Conservation (phyloP, 2,797 vertebrate genomes). For the Cuniculus paca region DNA sequence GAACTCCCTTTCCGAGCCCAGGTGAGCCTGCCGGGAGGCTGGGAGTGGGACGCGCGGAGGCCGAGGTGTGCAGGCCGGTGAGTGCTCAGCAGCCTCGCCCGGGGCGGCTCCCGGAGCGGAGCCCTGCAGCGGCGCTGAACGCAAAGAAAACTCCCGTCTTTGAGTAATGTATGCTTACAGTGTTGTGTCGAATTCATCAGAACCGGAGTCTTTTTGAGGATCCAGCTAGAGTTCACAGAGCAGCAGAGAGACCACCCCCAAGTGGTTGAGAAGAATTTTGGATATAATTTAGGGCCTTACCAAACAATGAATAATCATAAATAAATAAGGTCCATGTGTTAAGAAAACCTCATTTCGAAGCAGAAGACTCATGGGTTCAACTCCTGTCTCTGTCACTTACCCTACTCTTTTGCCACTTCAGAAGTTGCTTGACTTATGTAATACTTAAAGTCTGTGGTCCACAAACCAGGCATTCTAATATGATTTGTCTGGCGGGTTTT, state of each 20-base stretch:
- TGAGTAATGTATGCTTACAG: not conserved
- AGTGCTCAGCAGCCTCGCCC: too few species aligned
- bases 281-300: not conserved
- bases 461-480: not conserved
- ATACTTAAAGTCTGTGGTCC: not conserved
- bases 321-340: not conserved
- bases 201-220: not conserved
- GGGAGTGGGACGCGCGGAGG: rapidly evolving
- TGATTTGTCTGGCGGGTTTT: too few species aligned
- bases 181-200: not conserved
- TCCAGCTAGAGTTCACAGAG: not conserved
- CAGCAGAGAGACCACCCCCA: not conserved
- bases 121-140: not conserved
- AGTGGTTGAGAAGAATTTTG: not conserved
- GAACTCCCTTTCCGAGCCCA: not conserved
- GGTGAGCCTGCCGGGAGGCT: not conserved
- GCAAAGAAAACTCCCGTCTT: not conserved
- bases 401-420: not conserved
- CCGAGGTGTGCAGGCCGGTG: rapidly evolving
- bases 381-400: not conserved
- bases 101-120: too few species aligned
- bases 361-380: not conserved
- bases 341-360: not conserved
- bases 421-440: not conserved
- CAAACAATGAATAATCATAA: not conserved